phyloP scores from a whole-genome alignment of 2,797 vertebrate genomes.

The Epinephelus malabaricus region DNA sequence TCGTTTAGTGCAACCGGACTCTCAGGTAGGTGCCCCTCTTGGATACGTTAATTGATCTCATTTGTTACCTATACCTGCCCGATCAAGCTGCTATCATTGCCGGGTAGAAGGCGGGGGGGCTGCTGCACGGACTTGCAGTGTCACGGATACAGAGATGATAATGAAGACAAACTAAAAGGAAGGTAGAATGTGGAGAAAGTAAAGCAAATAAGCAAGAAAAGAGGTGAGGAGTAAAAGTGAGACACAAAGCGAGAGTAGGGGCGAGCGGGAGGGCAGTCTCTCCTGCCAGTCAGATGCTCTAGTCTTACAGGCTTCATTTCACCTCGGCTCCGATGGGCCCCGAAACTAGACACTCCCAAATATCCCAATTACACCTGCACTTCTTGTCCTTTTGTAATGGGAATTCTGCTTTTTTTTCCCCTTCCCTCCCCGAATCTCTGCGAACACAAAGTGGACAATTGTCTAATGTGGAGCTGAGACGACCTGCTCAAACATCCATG shows the following conservation, averaged over 20 bases:
- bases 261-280: slow-evolving; percentile 81
- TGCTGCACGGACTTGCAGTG: slow-evolving; percentile 10
- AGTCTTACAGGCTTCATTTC: slow-evolving; percentile 93
- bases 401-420: slow-evolving; percentile 76
- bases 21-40: slow-evolving; percentile 92
- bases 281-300: slow-evolving; percentile 80
- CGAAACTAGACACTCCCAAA: slow-evolving; percentile 92
- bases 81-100: slow-evolving; percentile 91
- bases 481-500: slow-evolving; percentile 82
- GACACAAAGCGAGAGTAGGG: slow-evolving; percentile 42
- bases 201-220: slow-evolving; percentile 7
- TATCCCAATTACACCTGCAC: slow-evolving; percentile 95
- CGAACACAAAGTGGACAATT: slow-evolving; percentile 90
- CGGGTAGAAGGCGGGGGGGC: slow-evolving; percentile 19
- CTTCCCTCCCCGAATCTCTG: slow-evolving; percentile 34
- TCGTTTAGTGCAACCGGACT: slow-evolving; percentile 94
- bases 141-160: slow-evolving; percentile 16
- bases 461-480: slow-evolving; percentile 66
- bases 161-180: background rate
- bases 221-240: slow-evolving; percentile 6
- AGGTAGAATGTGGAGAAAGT: background rate
- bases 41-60: slow-evolving; percentile 97
- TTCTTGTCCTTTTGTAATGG: slow-evolving; percentile 94
- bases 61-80: slow-evolving; percentile 96
- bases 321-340: slow-evolving; percentile 86